Conservation (phyloP, 2,113 vertebrate genomes). For the Ceratotherium simum region DNA sequence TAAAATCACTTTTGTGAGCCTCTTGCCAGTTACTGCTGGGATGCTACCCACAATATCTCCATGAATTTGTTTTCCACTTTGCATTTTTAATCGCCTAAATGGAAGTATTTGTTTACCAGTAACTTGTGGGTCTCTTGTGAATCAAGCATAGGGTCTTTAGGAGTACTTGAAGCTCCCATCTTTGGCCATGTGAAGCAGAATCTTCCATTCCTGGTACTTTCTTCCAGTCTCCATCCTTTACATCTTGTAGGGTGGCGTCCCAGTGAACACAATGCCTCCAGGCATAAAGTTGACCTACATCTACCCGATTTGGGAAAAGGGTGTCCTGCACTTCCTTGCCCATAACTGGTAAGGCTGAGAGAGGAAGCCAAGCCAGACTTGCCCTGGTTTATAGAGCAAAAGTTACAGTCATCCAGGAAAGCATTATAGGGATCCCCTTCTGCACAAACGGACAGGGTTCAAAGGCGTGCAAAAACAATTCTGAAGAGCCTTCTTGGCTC, state of each 20-base stretch:
- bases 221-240: no score
- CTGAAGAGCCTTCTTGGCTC: conserved; percentile 39
- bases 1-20: not conserved
- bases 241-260: no score
- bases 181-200: not conserved
- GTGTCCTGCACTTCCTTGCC: not conserved
- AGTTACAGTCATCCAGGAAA: conserved; percentile 63
- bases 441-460: not conserved
- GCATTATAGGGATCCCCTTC: not conserved
- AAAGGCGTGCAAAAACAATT: conserved; percentile 21
- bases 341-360: not conserved
- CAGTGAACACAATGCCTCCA: not conserved
- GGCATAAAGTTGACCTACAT: not conserved
- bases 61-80: not conserved
- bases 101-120: not conserved
- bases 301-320: not conserved
- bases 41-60: not conserved
- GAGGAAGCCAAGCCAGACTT: not conserved
- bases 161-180: not conserved
- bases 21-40: not conserved
- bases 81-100: not conserved
- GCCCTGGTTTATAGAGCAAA: not conserved
- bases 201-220: no score
- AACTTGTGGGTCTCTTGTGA: not conserved
- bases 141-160: not conserved